A percentile compares a stretch with the other conserved stretches of the same genome.
Evolutionary conservation across 2,113 vertebrate genomes (phyloP).

Genomic region (Chlorodrepanis virens): DNA sequence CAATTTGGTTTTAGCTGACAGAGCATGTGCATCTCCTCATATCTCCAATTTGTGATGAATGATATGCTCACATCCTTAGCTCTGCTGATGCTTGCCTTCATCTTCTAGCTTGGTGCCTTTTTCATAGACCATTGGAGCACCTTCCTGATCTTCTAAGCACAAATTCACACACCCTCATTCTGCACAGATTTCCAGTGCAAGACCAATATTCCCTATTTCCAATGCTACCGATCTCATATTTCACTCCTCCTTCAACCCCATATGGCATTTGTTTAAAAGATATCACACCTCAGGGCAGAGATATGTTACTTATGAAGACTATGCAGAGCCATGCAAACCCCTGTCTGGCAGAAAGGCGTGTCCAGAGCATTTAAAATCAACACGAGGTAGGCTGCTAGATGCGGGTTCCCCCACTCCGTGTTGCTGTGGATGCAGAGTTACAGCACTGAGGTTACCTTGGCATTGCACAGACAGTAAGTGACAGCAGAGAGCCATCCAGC

Average conservation of each 20-base stretch:
- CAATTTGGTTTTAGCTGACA: not conserved
- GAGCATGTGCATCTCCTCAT: not conserved
- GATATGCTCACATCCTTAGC: not conserved
- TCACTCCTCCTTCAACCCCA: not conserved
- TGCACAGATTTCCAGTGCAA: not conserved
- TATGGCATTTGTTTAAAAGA: not conserved
- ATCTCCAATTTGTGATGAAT: not conserved
- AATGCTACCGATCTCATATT: not conserved
- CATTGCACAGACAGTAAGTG: not conserved
- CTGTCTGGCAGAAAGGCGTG: not conserved
- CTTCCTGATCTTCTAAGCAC: not conserved
- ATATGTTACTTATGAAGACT: not conserved
- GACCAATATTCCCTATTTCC: not conserved
- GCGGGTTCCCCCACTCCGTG: not conserved
- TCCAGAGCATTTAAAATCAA: not conserved
- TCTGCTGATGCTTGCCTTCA: not conserved
- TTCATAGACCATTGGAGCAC: not conserved
- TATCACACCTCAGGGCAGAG: not conserved
- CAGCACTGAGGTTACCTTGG: not conserved
- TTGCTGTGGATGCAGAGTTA: not conserved
- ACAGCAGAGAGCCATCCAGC: not conserved
- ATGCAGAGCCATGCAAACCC: not conserved
- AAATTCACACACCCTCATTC: not conserved
- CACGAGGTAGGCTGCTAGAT: not conserved
- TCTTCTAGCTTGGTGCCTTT: not conserved